Conservation (phyloP, 2,888 invertebrate genomes). For the Platycheirus albimanus region DNA sequence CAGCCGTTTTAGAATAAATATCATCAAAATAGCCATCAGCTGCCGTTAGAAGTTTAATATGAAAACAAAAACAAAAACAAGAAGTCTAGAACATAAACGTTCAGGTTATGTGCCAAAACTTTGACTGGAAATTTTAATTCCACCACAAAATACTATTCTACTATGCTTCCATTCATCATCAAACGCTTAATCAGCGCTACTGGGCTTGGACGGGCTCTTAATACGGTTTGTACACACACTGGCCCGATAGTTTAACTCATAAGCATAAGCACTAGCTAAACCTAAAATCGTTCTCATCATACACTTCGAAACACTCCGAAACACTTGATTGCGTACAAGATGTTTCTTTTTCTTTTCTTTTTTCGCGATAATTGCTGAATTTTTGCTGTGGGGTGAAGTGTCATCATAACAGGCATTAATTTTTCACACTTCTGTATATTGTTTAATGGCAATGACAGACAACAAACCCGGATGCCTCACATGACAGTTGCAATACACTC, state of each 20-base stretch:
- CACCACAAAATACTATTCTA: not conserved
- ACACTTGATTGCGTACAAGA: no score
- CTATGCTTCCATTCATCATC: conserved; percentile 26
- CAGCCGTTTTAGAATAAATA: not conserved
- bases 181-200: conserved; percentile 33
- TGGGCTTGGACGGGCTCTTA: not conserved
- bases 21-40: not conserved
- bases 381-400: no score
- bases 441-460: no score
- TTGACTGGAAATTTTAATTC: conserved; percentile 21
- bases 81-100: not conserved
- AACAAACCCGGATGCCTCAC: no score
- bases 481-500: no score
- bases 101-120: not conserved
- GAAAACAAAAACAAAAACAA: conserved; percentile 8
- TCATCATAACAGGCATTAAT: no score
- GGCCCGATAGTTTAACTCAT: not conserved
- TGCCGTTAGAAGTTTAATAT: conserved; percentile 39
- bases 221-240: not conserved
- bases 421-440: no score
- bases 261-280: no score
- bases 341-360: no score
- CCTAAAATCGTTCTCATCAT: no score
- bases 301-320: no score
- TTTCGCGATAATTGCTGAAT: no score